Evolutionary conservation across 2,797 vertebrate species (phyloP).

Genomic region (Macroramphosus scolopax): DNA sequence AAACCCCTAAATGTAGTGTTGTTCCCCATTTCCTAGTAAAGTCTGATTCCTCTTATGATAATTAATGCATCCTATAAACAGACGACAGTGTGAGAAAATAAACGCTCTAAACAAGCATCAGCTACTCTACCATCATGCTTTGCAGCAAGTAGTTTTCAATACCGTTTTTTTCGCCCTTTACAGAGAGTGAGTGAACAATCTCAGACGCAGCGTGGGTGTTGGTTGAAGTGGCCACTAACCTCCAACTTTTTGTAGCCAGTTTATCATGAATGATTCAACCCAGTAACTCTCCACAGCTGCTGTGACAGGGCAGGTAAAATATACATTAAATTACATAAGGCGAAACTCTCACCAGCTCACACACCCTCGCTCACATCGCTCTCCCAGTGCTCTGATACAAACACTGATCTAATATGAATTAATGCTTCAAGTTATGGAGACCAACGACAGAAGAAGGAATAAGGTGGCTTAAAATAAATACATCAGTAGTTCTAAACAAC

Average conservation of each 20-base stretch:
- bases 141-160: not conserved
- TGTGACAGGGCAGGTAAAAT: constrained; percentile 7
- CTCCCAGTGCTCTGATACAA: constrained; percentile 15
- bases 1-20: no score
- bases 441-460: constrained; percentile 13
- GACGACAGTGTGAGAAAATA: constrained; percentile 2
- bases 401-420: constrained; percentile 33
- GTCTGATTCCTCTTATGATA: no score
- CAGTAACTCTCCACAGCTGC: not conserved
- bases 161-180: not conserved
- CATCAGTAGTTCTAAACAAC: constrained; percentile 59
- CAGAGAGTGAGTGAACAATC: constrained; percentile 2
- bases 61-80: no score
- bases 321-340: constrained; percentile 1
- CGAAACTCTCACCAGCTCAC: constrained; percentile 11
- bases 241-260: no score
- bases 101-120: not conserved
- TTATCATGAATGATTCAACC: constrained; percentile 6
- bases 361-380: not conserved
- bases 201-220: not conserved
- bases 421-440: no score
- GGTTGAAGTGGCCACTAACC: no score
- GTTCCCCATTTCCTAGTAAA: no score
- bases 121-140: not conserved
- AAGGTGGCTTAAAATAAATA: constrained; percentile 59